Percentiles rank a stretch among this genome's conserved stretches.
Conservation (phyloP, 2,113 vertebrate genomes). For the Erpornis zantholeuca region DNA sequence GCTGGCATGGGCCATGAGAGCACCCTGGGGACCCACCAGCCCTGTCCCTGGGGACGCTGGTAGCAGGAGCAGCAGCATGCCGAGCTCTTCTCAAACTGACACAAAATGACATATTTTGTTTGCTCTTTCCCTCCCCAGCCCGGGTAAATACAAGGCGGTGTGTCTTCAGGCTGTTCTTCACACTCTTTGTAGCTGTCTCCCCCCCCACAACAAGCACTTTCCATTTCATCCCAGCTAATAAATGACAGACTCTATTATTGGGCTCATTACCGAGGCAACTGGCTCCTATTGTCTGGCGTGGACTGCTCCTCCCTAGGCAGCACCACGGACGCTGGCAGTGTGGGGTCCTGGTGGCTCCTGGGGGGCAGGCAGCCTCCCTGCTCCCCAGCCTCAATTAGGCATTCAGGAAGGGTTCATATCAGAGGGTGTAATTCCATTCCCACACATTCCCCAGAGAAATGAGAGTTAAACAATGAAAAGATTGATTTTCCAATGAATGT, state of each 20-base stretch:
- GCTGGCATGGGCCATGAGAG: not conserved
- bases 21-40: not conserved
- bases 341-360: rapidly evolving
- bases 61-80: not conserved
- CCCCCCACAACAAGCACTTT: not conserved
- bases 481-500: conserved; percentile 65
- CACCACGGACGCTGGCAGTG: rapidly evolving
- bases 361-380: not conserved
- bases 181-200: not conserved
- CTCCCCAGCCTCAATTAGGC: not conserved
- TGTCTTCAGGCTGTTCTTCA: not conserved
- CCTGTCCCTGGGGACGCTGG: not conserved
- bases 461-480: conserved; percentile 62
- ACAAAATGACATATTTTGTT: not conserved
- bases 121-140: not conserved
- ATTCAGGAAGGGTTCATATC: not conserved
- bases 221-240: not conserved
- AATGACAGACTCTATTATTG: not conserved
- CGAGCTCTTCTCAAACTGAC: rapidly evolving
- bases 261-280: not conserved
- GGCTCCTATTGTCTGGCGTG: rapidly evolving
- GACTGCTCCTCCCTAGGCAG: not conserved
- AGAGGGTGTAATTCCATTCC: conserved; percentile 40
- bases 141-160: not conserved
- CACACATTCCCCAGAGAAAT: not conserved